Base-by-base conservation (phyloP, 2,113 vertebrate genomes). In the Nymphicus hollandicus region DNA sequence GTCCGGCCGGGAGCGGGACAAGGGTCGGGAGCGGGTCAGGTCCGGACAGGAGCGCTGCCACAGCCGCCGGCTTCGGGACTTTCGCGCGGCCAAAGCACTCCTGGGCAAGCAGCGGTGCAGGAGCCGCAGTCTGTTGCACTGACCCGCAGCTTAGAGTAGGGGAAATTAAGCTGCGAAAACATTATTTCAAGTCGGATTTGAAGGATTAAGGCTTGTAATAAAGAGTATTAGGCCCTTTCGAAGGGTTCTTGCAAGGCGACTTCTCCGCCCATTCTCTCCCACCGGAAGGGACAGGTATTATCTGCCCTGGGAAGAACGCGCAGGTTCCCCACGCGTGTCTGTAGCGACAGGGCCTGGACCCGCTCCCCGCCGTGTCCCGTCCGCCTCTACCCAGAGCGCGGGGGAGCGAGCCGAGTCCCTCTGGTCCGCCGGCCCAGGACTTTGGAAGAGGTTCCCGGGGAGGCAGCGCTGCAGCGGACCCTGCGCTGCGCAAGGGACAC, bases 171-270 rank as follows among this genome's bases (percentile, higher is more conserved):
- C 97, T 95, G 94, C 74, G 58, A 97, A 98, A 99, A 98, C 97
- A 98, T 98, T 97, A 98, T 98, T 98, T 98, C 97, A 97, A 98
- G 97, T 98, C 91, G 97, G 98, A 98, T 98, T 98, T 98, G 96
- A 73, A 82, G 98, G 98, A 99, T 99, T 99, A 98, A 94, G 61
- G 94, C 96, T 97, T 98, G 98, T 98, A 98, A 98, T 98, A 98
- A 98, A 98, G 97, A 98, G 98, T 81, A 96, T 98, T 98, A 98
- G 97, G 94, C 89, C 95, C 91, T 92, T 97, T 97, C 82, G 86
- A 88, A 98, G 94, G 96, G 87, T 98, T 97, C 97, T 96, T 95
- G 96, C 91, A 95, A 97, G 98, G 95, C 96, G 93, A 97, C 79
- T 93, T 71, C 79, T 91, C 78, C 22, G 9, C 31, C 39, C 46